Evolutionary conservation across 2,113 vertebrate genomes (phyloP), one percentile per base, ranked within the genome.

Genomic region (Percina caprodes): DNA sequence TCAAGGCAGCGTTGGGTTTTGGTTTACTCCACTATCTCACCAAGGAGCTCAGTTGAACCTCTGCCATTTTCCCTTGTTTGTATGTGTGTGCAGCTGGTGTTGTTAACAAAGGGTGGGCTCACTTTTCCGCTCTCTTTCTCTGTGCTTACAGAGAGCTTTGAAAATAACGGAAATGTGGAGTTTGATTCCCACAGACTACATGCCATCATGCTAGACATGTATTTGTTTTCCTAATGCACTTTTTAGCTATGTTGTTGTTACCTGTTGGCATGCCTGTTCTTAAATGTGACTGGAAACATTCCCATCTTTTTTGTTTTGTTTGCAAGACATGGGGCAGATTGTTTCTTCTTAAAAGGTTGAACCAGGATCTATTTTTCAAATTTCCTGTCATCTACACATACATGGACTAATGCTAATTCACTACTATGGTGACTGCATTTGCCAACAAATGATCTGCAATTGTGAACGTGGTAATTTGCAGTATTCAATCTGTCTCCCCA

Each of bases 61-160:
- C 74, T 86, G 86, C 86, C 74, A 87, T 91, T 77, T 89, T 48
- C 54, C 54, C 80, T 72, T 78, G 78, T 91, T 58, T 87, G 81
- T 86, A 13, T 89, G 84, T 83, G 72, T 79, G 79, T 79, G 69
- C 88, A 90, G 88, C 88, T 91, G 84, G 79, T 91, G 86, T 51
- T 86, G 89, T 87, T 67, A 73, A 77, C 58, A 66, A 55, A 79
- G 77, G 90, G 69, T 52, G 85, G 85, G 65, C 74, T 80, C 59
- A 6, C 72, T 55, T 85, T 85, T 73, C 55, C 61, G 24, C 33
- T 70, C 54, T 69, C 42, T 84, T 79, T 56, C 49, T 56, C 49
- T 45, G 55, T 2, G 10, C 42, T 2, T 45, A 62, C 70, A 78
- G 14, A 74, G 59, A 71, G 63, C 67, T 83, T 78, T 11, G 18